A percentile compares a stretch with the other conserved stretches of the same genome.
phyloP scores from a whole-genome alignment of 1,140 invertebrate species.

The Drosophila kanapiae region DNA sequence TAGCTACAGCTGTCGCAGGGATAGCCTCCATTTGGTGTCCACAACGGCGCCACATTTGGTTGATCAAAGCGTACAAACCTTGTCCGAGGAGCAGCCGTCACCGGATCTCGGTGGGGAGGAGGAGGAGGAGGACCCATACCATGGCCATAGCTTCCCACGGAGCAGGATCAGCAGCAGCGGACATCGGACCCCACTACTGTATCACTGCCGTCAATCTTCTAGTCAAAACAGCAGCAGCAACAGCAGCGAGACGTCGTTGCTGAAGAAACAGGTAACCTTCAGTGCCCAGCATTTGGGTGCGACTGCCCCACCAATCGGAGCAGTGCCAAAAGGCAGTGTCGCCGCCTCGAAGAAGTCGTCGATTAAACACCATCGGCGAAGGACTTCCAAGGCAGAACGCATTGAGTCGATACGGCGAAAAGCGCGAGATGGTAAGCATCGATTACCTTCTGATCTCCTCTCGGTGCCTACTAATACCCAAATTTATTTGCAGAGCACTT shows the following conservation, averaged over 20 bases:
- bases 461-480: not conserved
- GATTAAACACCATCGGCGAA: constrained; percentile 48
- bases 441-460: rapidly evolving
- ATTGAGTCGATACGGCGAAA: constrained; percentile 44
- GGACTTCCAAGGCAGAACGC: constrained; percentile 38
- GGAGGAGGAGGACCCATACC: constrained; percentile 22
- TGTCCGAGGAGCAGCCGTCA: constrained; percentile 17
- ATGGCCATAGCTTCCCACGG: constrained; percentile 3
- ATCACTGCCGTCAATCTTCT: constrained; percentile 64
- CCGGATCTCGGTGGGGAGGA: constrained; percentile 14
- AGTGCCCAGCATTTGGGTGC: constrained; percentile 46
- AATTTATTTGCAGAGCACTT: constrained; percentile 44
- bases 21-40: constrained; percentile 65
- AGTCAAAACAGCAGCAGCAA: constrained; percentile 66
- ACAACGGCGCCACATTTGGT: constrained; percentile 58
- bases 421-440: constrained; percentile 52
- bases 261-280: constrained; percentile 63
- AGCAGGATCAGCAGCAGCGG: constrained; percentile 25
- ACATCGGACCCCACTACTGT: constrained; percentile 24
- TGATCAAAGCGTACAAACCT: constrained; percentile 65
- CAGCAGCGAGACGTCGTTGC: constrained; percentile 54
- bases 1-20: constrained; percentile 65
- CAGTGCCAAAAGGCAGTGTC: not conserved
- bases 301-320: constrained; percentile 4
- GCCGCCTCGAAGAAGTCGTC: constrained; percentile 41